Base-by-base conservation (phyloP, 1,140 invertebrate genomes). In the Bicyclus anynana region DNA sequence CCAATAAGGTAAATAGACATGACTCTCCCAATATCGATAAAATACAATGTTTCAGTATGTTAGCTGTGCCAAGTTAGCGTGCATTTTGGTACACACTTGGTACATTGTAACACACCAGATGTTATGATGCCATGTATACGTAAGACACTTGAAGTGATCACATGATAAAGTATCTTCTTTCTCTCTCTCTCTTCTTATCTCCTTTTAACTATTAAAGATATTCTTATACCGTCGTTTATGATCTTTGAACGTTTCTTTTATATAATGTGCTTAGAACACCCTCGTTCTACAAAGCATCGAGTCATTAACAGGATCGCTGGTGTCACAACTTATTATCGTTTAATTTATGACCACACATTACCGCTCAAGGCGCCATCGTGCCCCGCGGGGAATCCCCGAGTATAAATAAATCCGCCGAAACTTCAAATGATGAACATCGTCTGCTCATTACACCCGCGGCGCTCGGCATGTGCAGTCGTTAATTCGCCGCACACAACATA, bases 271-370 rank as follows among this genome's bases (percentile, higher is more conserved):
- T 44, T 53, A 37, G 37, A 57, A 52, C 62, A 65, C 62, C 67
- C 53, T 46, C 49, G 44, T 53, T 37, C 17, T 27, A 44, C 40
- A 44, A 7, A 44, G 55, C 63, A 54, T 69, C 52, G 59, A 75
- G 72, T 82, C 83, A 80, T 86, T 86, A 84, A 83, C 70, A 59
- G 62, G 72, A 62, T 64, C 70, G 74, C 70, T 78, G 81, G 83
- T 83, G 80, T 85, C 84, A 76, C 62, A 80, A 82, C 78, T 83
- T 85, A 84, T 87, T 84, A 87, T 80, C 78, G 78, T 72, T 74
- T 83, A 84, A 87, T 85, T 87, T 84, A 87, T 83, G 77, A 69
- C 75, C 77, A 81, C 74, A 84, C 75, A 81, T 84, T 87, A 78
- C 68, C 80, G 79, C 72, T 78, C 74, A 72, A 75, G 73, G 77